These are phyloP conservation scores for Forbesichthys agassizii DNA, from an alignment of 2,113 vertebrate species.

Conservation along the genomic window DNA sequence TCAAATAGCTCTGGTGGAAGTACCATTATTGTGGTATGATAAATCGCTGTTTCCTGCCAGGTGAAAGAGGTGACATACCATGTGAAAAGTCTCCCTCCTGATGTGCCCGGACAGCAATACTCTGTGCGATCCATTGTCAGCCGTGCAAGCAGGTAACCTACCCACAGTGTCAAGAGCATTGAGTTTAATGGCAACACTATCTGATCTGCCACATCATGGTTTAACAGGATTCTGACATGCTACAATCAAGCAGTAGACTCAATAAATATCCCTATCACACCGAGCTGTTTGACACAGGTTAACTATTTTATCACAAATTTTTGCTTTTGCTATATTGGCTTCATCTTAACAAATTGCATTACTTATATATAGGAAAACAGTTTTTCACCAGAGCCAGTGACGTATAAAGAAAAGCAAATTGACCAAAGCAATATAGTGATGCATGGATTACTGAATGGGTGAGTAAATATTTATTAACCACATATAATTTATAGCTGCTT, in stretches of 20 bases:
- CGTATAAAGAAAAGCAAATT: slow-evolving; percentile 23
- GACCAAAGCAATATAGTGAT: slow-evolving; percentile 9
- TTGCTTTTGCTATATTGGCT: not conserved
- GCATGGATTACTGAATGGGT: slow-evolving; percentile 40
- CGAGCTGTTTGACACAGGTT: slow-evolving; percentile 67
- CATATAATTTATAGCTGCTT: not conserved
- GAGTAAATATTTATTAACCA: slow-evolving; percentile 16
- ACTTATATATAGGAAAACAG: slow-evolving; percentile 38
- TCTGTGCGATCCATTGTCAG: slow-evolving; percentile 64
- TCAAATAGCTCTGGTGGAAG: too few species aligned
- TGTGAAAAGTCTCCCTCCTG: slow-evolving; percentile 72
- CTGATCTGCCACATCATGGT: not conserved
- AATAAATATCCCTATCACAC: slow-evolving; percentile 31
- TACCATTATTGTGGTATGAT: not conserved
- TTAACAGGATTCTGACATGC: slow-evolving; percentile 67
- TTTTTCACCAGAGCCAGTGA: slow-evolving; percentile 16
- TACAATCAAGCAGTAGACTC: slow-evolving; percentile 60
- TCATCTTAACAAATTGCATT: not conserved
- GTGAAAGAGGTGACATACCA: slow-evolving; percentile 68
- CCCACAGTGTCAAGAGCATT: not conserved
- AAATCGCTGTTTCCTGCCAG: slow-evolving; percentile 29
- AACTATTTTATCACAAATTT: not conserved
- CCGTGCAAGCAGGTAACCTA: slow-evolving; percentile 69
- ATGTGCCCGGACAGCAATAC: slow-evolving; percentile 66
- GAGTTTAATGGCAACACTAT: not conserved